Percentiles rank a stretch among this genome's conserved stretches.
phyloP scores from a whole-genome alignment of 2,797 vertebrate species.

The Molothrus aeneus region DNA sequence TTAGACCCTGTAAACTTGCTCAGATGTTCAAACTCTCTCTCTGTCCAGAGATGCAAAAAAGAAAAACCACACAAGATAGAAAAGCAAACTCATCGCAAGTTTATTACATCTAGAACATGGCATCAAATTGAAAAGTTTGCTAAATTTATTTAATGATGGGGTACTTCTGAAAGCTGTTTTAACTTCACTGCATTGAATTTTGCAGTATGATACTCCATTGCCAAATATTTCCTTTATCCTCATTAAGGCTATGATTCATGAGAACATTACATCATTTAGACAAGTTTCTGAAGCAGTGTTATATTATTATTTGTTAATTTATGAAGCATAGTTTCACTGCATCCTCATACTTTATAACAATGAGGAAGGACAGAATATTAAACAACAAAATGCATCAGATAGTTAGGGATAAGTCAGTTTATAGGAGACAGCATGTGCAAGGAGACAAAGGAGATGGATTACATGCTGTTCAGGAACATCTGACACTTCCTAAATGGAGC shows the following conservation, averaged over 20 bases:
- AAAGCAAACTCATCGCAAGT: background rate
- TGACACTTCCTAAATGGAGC: slow-evolving; percentile 1
- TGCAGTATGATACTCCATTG: slow-evolving; percentile 26
- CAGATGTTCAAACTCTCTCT: background rate
- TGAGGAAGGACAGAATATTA: slow-evolving; percentile 31
- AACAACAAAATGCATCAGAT: slow-evolving; percentile 1
- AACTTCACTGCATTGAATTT: slow-evolving; percentile 51
- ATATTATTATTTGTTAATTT: slow-evolving; percentile 69
- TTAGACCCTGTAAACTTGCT: background rate
- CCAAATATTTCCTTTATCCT: slow-evolving; percentile 53
- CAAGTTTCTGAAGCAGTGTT: slow-evolving; percentile 59
- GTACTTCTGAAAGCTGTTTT: slow-evolving; percentile 16
- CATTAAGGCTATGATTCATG: slow-evolving; percentile 64
- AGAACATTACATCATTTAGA: slow-evolving; percentile 56
- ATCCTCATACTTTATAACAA: background rate
- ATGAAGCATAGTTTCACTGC: slow-evolving; percentile 39
- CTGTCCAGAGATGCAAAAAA: background rate
- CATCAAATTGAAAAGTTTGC: slow-evolving; percentile 49
- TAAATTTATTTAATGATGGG: slow-evolving; percentile 40
- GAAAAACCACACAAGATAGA: background rate
- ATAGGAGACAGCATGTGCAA: background rate
- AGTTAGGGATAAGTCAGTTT: slow-evolving; percentile 20
- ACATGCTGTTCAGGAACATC: background rate
- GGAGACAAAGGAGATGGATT: background rate
- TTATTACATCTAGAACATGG: background rate